phyloP scores from a whole-genome alignment of 1,140 invertebrate genomes.

The Drosophila teissieri region DNA sequence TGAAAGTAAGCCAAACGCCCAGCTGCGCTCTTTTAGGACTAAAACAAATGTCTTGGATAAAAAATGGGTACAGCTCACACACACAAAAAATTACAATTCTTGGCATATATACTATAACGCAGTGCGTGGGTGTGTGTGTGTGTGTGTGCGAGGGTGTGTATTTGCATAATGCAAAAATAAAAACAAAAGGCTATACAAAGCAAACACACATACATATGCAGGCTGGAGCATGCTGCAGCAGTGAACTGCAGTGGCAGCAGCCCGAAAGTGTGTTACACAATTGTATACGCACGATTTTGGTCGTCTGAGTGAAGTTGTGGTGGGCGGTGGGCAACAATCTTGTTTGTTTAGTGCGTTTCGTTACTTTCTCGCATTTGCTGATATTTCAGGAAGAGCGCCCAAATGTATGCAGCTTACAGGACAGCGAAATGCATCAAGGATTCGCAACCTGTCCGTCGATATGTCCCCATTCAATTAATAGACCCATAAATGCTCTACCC shows the following conservation, averaged over 20 bases:
- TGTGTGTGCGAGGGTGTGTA: slow-evolving; percentile 9
- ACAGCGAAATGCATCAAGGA: not conserved
- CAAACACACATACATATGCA: slow-evolving; percentile 43
- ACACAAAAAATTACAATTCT: slow-evolving; percentile 53
- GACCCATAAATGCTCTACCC: slow-evolving; percentile 20
- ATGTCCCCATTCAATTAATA: slow-evolving; percentile 39
- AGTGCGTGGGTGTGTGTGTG: slow-evolving; percentile 5
- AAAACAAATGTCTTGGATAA: slow-evolving; percentile 14
- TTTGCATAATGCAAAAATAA: slow-evolving; percentile 68
- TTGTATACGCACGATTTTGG: slow-evolving; percentile 39
- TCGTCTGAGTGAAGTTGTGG: not conserved
- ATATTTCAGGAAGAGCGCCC: slow-evolving; percentile 33
- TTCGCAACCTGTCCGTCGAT: slow-evolving; percentile 4
- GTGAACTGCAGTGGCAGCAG: slow-evolving; percentile 28
- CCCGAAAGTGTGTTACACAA: slow-evolving; percentile 70
- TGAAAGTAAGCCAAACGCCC: slow-evolving; percentile 27
- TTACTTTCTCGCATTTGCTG: slow-evolving; percentile 50
- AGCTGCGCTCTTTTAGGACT: slow-evolving; percentile 6
- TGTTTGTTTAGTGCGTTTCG: slow-evolving; percentile 33
- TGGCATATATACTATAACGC: slow-evolving; percentile 57
- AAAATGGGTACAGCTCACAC: slow-evolving; percentile 1
- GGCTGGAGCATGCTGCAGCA: slow-evolving; percentile 7
- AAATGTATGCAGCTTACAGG: slow-evolving; percentile 25
- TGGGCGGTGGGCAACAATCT: slow-evolving; percentile 6
- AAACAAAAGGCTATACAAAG: slow-evolving; percentile 68